These are phyloP conservation scores for Cercopithecus petaurista DNA, from an alignment of 2,797 vertebrate genomes.

Conservation along the genomic window DNA sequence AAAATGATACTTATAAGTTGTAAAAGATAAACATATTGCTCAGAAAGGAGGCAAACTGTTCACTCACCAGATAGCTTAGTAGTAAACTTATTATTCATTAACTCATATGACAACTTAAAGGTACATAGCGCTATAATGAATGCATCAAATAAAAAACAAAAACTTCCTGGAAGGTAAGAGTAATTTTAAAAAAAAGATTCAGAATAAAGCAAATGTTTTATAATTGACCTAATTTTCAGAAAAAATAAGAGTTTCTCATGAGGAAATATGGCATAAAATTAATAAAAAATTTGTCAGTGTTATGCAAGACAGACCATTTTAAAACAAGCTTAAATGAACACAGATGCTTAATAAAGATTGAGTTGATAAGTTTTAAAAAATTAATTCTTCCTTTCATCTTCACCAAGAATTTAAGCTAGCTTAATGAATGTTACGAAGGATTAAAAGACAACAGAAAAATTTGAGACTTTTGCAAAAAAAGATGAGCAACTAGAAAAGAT, in stretches of 20 bases:
- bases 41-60: background rate
- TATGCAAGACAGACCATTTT: background rate
- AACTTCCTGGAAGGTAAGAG: background rate
- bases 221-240: background rate
- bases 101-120: background rate
- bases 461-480: background rate
- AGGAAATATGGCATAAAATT: background rate
- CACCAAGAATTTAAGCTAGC: background rate
- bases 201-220: background rate
- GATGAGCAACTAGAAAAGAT: background rate
- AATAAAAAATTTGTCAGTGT: conserved; percentile 7
- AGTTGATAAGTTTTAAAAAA: background rate
- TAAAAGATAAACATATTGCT: background rate
- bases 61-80: background rate
- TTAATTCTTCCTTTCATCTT: background rate
- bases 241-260: conserved; percentile 1
- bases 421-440: background rate
- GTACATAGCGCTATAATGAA: background rate
- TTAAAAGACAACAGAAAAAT: background rate
- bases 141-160: background rate
- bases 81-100: conserved; percentile 1
- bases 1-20: background rate
- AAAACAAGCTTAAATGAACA: background rate
- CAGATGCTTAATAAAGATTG: background rate
- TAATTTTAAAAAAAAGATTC: background rate